Percentiles rank a stretch among this genome's conserved stretches.
Conservation (phyloP, 2,888 invertebrate genomes). For the Trisateles emortualis region DNA sequence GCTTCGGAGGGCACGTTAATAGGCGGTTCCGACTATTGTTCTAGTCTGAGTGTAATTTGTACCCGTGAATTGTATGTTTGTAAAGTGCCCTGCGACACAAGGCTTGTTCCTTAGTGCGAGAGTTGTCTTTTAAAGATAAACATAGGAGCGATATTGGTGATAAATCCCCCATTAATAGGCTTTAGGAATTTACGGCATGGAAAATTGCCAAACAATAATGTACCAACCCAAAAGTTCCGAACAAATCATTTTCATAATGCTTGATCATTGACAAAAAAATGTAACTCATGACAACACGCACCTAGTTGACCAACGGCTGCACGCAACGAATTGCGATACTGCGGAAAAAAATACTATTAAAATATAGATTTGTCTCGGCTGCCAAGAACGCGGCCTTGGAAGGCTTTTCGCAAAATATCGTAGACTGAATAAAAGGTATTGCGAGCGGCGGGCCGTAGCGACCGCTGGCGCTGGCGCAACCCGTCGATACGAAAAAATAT, state of each 20-base stretch:
- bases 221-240: not conserved
- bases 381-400: constrained; percentile 74
- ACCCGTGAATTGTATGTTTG: too few relatives aligned
- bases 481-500: constrained; percentile 53
- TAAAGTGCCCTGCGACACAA: too few relatives aligned
- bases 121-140: too few relatives aligned
- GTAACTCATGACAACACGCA: constrained; percentile 63
- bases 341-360: constrained; percentile 65
- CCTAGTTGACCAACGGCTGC: constrained; percentile 62
- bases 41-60: too few relatives aligned
- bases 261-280: constrained; percentile 31
- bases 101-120: too few relatives aligned
- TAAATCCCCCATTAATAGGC: too few relatives aligned
- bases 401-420: constrained; percentile 68
- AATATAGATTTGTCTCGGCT: constrained; percentile 80
- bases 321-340: constrained; percentile 70
- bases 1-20: too few relatives aligned
- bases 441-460: constrained; percentile 70
- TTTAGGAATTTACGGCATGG: not conserved
- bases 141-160: too few relatives aligned
- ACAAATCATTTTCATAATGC: constrained; percentile 32
- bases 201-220: constrained; percentile 1
- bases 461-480: constrained; percentile 50
- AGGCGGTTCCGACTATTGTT: too few relatives aligned
- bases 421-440: constrained; percentile 60